phyloP scores from a whole-genome alignment of 2,797 vertebrate species.

The Brachyalestes nurse region DNA sequence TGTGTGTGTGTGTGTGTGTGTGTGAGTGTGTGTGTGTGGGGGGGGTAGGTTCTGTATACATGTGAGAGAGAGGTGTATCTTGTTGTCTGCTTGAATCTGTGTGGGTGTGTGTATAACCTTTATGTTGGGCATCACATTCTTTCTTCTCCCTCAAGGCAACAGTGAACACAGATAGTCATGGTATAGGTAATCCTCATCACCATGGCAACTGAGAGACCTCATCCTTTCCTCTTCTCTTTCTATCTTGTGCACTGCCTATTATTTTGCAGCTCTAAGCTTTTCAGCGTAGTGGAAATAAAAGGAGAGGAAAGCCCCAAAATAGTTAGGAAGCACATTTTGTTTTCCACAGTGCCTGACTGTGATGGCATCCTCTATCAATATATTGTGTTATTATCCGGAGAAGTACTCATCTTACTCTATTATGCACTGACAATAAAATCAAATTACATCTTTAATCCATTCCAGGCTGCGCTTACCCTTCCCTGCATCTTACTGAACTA shows the following conservation, averaged over 20 bases:
- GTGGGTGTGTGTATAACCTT: conserved; percentile 7
- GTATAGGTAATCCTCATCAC: conserved; percentile 74
- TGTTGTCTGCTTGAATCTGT: conserved; percentile 5
- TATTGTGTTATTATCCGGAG: not conserved
- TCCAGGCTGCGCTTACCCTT: not conserved
- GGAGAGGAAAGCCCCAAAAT: conserved; percentile 30
- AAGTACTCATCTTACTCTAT: not conserved
- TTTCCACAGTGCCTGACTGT: not conserved
- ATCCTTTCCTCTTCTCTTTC: conserved; percentile 41
- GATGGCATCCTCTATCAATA: not conserved
- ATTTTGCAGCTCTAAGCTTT: conserved; percentile 34
- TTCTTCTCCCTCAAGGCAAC: conserved; percentile 18
- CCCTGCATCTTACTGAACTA: not conserved
- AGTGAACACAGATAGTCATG: conserved; percentile 33
- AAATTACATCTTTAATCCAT: not conserved
- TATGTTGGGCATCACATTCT: conserved; percentile 17
- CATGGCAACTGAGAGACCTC: conserved; percentile 78
- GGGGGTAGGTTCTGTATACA: not conserved
- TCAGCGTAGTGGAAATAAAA: conserved; percentile 15
- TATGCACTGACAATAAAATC: not conserved
- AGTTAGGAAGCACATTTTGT: not conserved
- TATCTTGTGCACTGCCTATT: conserved; percentile 42
- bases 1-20: not conserved
- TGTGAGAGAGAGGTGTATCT: not conserved
- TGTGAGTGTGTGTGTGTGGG: conserved; percentile 8